phyloP scores from a whole-genome alignment of 2,797 vertebrate species.

The Rhyacichthys aspro region DNA sequence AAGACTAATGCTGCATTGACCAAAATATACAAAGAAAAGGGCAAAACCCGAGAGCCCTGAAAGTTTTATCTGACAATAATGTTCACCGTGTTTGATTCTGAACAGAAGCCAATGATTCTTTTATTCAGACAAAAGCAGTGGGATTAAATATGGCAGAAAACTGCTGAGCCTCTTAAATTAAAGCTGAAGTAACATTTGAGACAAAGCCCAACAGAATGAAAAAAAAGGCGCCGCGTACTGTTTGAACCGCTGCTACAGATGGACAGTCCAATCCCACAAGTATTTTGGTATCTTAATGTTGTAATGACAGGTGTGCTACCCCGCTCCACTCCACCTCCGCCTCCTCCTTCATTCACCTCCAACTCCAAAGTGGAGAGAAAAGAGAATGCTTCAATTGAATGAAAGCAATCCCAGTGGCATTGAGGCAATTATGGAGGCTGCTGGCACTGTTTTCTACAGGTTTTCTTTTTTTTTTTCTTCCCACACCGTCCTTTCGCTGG shows the following conservation, averaged over 20 bases:
- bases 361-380: constrained; percentile 49
- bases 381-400: constrained; percentile 74
- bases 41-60: too few relatives aligned
- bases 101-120: too few relatives aligned
- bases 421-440: constrained; percentile 76
- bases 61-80: too few relatives aligned
- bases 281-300: constrained; percentile 5
- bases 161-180: too few relatives aligned
- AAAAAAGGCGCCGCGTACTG: too few relatives aligned
- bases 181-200: too few relatives aligned
- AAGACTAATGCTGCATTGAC: too few relatives aligned
- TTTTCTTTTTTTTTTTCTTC: constrained; percentile 11
- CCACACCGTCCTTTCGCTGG: constrained; percentile 22
- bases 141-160: too few relatives aligned
- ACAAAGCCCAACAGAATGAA: too few relatives aligned
- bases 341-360: constrained; percentile 6
- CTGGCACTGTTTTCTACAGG: constrained; percentile 64
- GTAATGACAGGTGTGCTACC: not conserved
- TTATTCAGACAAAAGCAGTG: too few relatives aligned
- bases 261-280: not conserved
- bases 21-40: too few relatives aligned
- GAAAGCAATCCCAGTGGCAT: constrained; percentile 76
- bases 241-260: not conserved
- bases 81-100: too few relatives aligned
- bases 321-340: not conserved